Base-by-base conservation (phyloP, 2,797 vertebrate genomes). In the Orestias chungarensis region DNA sequence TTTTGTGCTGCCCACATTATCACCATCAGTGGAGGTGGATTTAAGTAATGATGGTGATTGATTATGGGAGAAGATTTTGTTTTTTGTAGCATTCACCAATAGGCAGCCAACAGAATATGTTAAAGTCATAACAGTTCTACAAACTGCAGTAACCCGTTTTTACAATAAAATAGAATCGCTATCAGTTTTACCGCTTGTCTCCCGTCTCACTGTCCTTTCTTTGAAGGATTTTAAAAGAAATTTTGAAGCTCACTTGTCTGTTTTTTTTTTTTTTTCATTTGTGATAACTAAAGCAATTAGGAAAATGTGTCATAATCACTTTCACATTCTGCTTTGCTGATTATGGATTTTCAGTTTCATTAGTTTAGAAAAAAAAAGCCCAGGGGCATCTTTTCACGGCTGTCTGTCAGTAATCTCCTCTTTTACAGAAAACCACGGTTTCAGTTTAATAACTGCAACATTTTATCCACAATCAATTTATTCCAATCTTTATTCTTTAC, bases 1-100 rank as follows among this genome's bases (percentile, higher is more conserved):
- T 40, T 74, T 74, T 76, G 61, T 76, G 79, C 73, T 86, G 69
- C 75, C 80, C 87, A 71, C 84, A 86, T 80, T 87, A 91, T 92
- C 87, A 87, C 75, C 73, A 86, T 76, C 50, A 27, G 59, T 78
- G 68, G 81, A 86, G 67, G 66, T 68, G 57, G 74, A 64, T 74
- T 84, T 55, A 78, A 71, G 70, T 71, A 76, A 86, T 80, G 81
- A 81, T 80, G 64, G 73, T 76, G 77, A 52, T 61, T 69, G 76
- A 80, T 49, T 42, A 55, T 78, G 68, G 80, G 77, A 73, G 61
- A 18, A 74, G 73, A 11, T 59, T 40, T 29, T 18, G 42, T 76
- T 70, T 52, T 66, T 64, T 44, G 68, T 31, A 71, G 27, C 10
- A 3, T 64, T 31, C 43, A 84, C 35, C 52, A 40, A 59, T 38